Conservation (phyloP, 2,888 invertebrate genomes). For the Drosophila picticornis region DNA sequence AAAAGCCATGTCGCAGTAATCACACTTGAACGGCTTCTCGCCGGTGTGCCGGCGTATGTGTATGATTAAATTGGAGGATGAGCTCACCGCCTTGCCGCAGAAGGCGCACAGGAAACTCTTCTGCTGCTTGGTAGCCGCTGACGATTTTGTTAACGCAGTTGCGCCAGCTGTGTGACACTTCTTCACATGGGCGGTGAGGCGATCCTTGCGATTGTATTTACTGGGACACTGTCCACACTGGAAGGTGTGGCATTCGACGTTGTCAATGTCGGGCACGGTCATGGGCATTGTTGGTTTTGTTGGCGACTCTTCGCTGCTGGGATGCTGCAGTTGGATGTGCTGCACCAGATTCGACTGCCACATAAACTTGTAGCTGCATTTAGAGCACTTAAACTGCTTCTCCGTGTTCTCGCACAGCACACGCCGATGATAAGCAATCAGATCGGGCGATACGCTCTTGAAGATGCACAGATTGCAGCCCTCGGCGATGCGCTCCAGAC, state of each 20-base stretch:
- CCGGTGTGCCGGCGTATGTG: constrained; percentile 90
- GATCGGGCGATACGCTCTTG: constrained; percentile 86
- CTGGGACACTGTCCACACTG: constrained; percentile 81
- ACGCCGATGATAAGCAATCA: constrained; percentile 86
- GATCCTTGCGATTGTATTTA: constrained; percentile 83
- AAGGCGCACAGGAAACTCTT: constrained; percentile 87
- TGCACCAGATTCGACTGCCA: constrained; percentile 82
- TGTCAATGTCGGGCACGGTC: not conserved
- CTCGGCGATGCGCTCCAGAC: constrained; percentile 86
- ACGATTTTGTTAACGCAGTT: not conserved
- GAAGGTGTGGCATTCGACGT: constrained; percentile 63
- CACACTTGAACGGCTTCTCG: constrained; percentile 88
- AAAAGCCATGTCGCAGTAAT: constrained; percentile 88
- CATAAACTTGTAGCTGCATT: constrained; percentile 83
- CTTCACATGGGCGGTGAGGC: constrained; percentile 80
- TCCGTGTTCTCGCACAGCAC: constrained; percentile 82
- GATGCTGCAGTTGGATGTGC: constrained; percentile 74
- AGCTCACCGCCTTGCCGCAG: constrained; percentile 88
- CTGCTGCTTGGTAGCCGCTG: constrained; percentile 49
- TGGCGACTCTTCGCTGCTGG: constrained; percentile 7
- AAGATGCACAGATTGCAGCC: constrained; percentile 87
- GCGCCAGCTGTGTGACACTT: constrained; percentile 66
- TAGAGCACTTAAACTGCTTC: constrained; percentile 78
- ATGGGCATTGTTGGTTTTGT: not conserved
- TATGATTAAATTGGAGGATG: constrained; percentile 88